Evolutionary conservation across 2,113 vertebrate species (phyloP).

Genomic region (Nyctereutes procyonoides): DNA sequence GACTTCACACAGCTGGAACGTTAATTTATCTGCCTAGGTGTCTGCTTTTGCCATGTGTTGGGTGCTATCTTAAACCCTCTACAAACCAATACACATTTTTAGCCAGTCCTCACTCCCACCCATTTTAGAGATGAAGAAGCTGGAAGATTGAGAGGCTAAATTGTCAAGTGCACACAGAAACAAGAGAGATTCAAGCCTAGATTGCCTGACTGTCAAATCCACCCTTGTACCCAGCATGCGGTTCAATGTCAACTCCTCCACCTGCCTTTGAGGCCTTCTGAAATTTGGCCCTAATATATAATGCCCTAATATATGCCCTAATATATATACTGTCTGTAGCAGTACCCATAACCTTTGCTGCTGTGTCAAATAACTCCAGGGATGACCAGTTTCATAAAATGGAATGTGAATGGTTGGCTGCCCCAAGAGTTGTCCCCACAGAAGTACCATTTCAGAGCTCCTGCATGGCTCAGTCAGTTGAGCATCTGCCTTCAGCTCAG

Average conservation of each 20-base stretch:
- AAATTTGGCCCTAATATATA: neutral
- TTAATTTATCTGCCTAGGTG: neutral
- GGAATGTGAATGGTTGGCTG: neutral
- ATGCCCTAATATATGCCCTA: too few relatives aligned
- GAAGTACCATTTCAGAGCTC: neutral
- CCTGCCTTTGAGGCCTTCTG: neutral
- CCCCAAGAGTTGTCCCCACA: neutral
- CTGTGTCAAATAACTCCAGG: neutral
- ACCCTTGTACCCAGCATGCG: neutral
- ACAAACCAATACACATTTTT: neutral
- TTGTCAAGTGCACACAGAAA: neutral
- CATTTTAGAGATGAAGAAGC: neutral
- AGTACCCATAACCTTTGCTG: neutral
- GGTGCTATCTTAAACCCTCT: neutral
- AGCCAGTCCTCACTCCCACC: neutral
- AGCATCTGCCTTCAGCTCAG: too few relatives aligned
- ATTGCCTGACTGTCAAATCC: neutral
- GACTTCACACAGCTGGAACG: neutral
- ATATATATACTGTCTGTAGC: accelerated
- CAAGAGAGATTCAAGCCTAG: neutral
- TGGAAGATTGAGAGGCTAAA: neutral
- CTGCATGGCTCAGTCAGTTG: too few relatives aligned
- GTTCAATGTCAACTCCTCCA: neutral
- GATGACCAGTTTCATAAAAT: neutral
- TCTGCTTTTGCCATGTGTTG: neutral